Evolutionary conservation across 2,888 invertebrate species (phyloP).

Genomic region (Hyppa rectilinea): DNA sequence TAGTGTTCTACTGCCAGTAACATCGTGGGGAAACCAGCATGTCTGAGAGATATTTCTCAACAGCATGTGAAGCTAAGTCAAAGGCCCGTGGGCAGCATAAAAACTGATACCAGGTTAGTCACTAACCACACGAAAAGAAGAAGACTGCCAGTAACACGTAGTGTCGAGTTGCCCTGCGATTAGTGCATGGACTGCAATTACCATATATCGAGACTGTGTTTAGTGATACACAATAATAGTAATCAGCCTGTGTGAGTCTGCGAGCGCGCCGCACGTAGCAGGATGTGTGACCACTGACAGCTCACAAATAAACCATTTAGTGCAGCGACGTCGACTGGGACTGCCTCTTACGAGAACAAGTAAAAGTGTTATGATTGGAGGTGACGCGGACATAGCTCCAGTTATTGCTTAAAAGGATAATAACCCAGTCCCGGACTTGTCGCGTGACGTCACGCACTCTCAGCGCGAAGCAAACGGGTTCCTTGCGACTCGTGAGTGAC

Average conservation of each 20-base stretch:
- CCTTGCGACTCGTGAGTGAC: slow-evolving; percentile 2
- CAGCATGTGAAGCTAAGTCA: no score
- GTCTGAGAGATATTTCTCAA: no score
- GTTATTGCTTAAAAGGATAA: neutral
- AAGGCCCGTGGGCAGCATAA: no score
- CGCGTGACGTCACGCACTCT: slow-evolving; percentile 30
- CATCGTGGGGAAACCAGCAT: no score
- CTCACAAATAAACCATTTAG: neutral
- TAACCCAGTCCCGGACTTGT: neutral
- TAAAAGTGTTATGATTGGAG: slow-evolving; percentile 15
- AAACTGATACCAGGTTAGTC: no score
- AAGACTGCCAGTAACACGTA: neutral
- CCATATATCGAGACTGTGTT: neutral
- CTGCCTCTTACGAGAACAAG: slow-evolving; percentile 16
- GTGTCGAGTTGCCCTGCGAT: neutral
- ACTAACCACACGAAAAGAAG: no score
- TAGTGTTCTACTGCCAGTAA: neutral
- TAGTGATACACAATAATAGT: slow-evolving; percentile 2
- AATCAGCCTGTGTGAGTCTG: neutral
- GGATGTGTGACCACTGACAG: neutral
- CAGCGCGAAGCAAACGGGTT: slow-evolving; percentile 27
- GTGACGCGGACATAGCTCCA: neutral
- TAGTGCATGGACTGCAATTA: neutral
- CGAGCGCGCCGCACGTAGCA: neutral
- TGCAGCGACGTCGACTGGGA: neutral